A percentile compares a stretch with the other conserved stretches of the same genome.
Evolutionary conservation across 2,797 vertebrate species (phyloP).

Genomic region (Hydrocynus forskahlii): DNA sequence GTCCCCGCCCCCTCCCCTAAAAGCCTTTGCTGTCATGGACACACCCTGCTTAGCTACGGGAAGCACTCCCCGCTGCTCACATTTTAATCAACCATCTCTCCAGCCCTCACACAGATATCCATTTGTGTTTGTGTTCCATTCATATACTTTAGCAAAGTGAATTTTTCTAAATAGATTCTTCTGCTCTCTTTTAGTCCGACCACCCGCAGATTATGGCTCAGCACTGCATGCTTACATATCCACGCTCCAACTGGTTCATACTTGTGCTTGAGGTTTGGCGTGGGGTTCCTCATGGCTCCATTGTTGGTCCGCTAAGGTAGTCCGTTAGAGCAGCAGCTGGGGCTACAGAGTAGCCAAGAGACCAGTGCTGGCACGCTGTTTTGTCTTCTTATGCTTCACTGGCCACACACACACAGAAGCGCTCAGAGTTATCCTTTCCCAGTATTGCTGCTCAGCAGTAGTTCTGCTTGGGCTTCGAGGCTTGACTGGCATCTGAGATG

Average conservation of each 20-base stretch:
- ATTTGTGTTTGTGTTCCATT: background rate
- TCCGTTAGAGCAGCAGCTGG: conserved; percentile 8
- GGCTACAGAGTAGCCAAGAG: background rate
- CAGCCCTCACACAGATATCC: background rate
- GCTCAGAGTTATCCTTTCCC: background rate
- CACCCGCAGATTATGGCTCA: conserved; percentile 28
- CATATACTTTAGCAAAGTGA: background rate
- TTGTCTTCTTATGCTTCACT: conserved; percentile 13
- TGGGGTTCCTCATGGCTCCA: conserved; percentile 10
- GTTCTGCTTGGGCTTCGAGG: background rate
- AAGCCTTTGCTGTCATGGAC: background rate
- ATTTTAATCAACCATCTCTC: background rate
- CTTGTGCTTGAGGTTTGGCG: conserved; percentile 28
- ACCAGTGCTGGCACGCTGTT: conserved; percentile 8
- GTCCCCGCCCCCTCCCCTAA: background rate
- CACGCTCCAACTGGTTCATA: conserved; percentile 17
- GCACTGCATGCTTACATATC: background rate
- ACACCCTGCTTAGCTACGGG: conserved; percentile 2
- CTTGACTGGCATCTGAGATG: conserved; percentile 2
- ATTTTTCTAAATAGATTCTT: background rate
- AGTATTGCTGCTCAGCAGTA: conserved; percentile 1
- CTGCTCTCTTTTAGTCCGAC: conserved; percentile 12
- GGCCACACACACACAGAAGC: conserved; percentile 19
- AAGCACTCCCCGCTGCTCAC: background rate
- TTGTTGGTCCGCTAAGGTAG: conserved; percentile 27